These are phyloP conservation scores for Agrochola litura DNA, from an alignment of 2,888 invertebrate species.

Conservation along the genomic window DNA sequence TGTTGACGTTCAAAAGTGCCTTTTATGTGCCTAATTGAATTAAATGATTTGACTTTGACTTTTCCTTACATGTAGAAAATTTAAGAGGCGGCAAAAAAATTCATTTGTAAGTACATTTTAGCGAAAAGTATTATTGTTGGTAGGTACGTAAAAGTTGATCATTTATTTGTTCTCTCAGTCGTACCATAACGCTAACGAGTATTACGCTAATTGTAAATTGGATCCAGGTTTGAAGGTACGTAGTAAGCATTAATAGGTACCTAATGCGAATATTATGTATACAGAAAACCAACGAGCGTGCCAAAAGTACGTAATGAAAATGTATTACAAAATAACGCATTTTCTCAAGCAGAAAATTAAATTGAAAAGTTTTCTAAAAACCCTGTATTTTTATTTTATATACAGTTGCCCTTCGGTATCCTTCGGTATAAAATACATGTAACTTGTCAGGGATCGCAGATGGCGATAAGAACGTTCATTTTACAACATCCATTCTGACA, in stretches of 20 bases:
- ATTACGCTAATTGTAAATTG: constrained; percentile 17
- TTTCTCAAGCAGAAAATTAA: not conserved
- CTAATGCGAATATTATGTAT: constrained; percentile 14
- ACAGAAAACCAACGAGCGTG: not conserved
- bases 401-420: not conserved
- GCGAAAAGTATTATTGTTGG: not conserved
- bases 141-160: not conserved
- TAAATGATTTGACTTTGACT: too few species aligned
- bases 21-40: too few species aligned
- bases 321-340: constrained; percentile 1
- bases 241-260: constrained; percentile 7
- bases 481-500: constrained; percentile 11
- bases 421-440: not conserved
- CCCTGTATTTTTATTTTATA: not conserved
- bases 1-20: too few species aligned
- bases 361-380: not conserved
- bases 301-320: constrained; percentile 14
- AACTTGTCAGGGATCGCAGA: not conserved
- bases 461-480: constrained; percentile 7
- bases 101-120: not conserved
- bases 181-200: not conserved
- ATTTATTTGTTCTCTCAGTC: constrained; percentile 21
- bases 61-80: too few species aligned
- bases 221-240: not conserved
- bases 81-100: too few species aligned